Percentiles rank a stretch among this genome's conserved stretches.
These are phyloP conservation scores for Pitta sordida DNA, from an alignment of 2,113 vertebrate genomes.

Conservation along the genomic window DNA sequence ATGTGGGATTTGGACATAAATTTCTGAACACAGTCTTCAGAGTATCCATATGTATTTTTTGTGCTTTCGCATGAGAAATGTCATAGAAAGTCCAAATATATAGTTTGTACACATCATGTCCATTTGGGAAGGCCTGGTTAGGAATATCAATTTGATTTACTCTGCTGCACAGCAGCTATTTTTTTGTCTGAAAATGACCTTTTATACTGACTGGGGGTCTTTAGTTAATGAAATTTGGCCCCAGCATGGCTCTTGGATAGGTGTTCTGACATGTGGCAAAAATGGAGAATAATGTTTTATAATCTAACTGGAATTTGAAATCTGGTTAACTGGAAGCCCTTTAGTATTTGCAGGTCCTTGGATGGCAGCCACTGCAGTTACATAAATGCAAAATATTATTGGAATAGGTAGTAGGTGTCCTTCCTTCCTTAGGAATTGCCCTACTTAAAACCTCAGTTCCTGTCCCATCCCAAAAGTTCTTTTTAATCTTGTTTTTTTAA, in stretches of 20 bases:
- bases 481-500: conserved; percentile 47
- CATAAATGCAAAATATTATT: conserved; percentile 57
- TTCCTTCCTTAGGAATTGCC: conserved; percentile 67
- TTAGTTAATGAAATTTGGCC: neutral
- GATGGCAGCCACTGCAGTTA: neutral
- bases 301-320: neutral
- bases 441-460: conserved; percentile 52
- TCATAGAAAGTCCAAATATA: neutral
- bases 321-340: neutral
- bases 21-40: neutral
- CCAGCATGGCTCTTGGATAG: neutral
- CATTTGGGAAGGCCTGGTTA: neutral
- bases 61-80: neutral
- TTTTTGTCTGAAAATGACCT: neutral
- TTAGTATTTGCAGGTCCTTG: conserved; percentile 5
- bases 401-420: conserved; percentile 60
- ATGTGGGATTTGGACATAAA: neutral
- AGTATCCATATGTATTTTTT: neutral
- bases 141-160: neutral
- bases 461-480: conserved; percentile 25
- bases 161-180: neutral
- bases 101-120: too few relatives aligned
- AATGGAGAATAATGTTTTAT: neutral
- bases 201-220: neutral
- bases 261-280: neutral